Conservation (phyloP, 2,113 vertebrate species). For the Acrocephalus kingi region DNA sequence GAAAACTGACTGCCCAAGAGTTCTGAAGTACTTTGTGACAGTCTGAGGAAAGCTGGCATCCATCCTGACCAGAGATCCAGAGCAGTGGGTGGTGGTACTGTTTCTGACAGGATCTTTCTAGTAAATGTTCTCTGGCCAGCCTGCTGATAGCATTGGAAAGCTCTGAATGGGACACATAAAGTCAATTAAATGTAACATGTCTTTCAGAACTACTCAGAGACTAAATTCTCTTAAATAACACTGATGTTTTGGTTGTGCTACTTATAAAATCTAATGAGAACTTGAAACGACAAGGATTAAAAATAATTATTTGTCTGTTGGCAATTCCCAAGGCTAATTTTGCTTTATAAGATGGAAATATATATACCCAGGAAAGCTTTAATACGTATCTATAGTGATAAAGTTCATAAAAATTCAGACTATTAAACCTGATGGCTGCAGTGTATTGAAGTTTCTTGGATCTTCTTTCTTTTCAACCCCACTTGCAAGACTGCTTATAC, state of each 20-base stretch:
- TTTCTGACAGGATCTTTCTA: not conserved
- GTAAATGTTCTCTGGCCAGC: not conserved
- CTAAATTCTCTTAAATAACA: conserved; percentile 30
- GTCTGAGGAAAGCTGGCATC: not conserved
- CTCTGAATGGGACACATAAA: not conserved
- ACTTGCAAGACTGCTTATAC: not conserved
- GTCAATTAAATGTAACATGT: not conserved
- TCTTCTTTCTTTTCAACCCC: not conserved
- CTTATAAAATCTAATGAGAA: conserved; percentile 44
- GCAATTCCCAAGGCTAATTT: conserved; percentile 40
- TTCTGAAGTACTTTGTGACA: not conserved
- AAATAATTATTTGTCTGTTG: conserved; percentile 47
- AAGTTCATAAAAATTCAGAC: conserved; percentile 40
- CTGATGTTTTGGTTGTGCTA: not conserved
- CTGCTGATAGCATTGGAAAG: not conserved
- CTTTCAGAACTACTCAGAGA: not conserved
- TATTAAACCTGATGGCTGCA: not conserved
- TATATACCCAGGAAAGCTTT: not conserved
- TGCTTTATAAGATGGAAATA: conserved; percentile 10
- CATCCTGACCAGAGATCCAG: not conserved
- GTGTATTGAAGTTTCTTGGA: not conserved
- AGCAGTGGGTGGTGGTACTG: no score
- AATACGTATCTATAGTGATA: not conserved
- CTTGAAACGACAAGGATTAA: conserved; percentile 34
- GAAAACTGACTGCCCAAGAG: not conserved